Base-by-base conservation (phyloP, 2,113 vertebrate genomes). In the Petrocephalus microphthalmus region DNA sequence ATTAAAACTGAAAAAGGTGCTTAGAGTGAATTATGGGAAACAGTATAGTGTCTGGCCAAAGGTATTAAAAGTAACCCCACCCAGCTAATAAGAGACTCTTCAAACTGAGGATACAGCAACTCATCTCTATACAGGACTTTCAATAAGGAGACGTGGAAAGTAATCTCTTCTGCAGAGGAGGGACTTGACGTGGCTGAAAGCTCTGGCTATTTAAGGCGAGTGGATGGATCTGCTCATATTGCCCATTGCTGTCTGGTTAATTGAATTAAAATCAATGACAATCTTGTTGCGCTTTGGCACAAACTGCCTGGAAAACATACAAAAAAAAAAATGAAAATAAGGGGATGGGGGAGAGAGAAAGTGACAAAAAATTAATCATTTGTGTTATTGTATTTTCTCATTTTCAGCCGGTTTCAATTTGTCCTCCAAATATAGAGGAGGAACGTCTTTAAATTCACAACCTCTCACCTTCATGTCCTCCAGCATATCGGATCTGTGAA, bases 201-300 rank as follows among this genome's bases (percentile, higher is more conserved):
- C 49, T 67, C 71, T 5, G 33, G 53, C 85, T 84, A 56, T 56
- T 64, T 81, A 90, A 90, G 90, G 88, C 87, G 91, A 91, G 87
- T 7, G 71, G 92, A 92, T 91, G 95, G 93, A 95, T 89, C 93
- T 91, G 87, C 89, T 94, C 89, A 92, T 94, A 89, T 94, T 94
- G 93, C 88, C 93, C 57, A 89, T 91, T 91, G 89, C 93, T 90
- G 82, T 87, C 82, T 83, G 93, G 91, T 96, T 96, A 94, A 97
- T 96, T 90, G 96, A 96, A 94, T 97, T 95, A 94, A 97, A 97
- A 95, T 97, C 95, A 2, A 97, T 96, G 93, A 96, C 92, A 89
- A 97, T 96, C 95, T 94, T 95, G 91, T 89, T 96, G 92, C 91
- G 92, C 91, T 95, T 97, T 64, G 96, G 96, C 90, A 94, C 95